Conservation (phyloP, 2,888 invertebrate species). For the Bellardia bayeri region DNA sequence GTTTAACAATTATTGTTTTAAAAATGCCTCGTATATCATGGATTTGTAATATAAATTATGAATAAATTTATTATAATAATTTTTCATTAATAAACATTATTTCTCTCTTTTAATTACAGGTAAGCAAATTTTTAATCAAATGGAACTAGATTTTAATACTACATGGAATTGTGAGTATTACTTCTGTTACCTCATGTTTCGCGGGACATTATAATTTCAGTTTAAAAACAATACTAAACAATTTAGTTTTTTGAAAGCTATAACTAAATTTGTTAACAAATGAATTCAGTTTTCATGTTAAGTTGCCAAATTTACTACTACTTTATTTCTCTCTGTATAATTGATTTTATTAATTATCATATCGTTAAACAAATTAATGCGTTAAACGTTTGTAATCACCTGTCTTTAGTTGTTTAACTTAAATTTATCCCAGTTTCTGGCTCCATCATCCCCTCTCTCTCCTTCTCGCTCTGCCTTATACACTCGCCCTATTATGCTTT, state of each 20-base stretch:
- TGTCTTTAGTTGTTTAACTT: not conserved
- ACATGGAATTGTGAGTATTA: constrained; percentile 13
- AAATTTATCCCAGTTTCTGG: not conserved
- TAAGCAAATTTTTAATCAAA: not conserved
- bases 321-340: constrained; percentile 7
- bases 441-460: not conserved
- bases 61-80: too few relatives aligned
- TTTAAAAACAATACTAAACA: too few relatives aligned
- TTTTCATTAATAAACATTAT: too few relatives aligned
- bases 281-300: too few relatives aligned
- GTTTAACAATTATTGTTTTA: too few relatives aligned
- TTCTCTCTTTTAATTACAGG: constrained; percentile 39
- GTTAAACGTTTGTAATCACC: not conserved
- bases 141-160: not conserved
- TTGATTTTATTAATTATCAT: constrained; percentile 10
- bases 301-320: too few relatives aligned
- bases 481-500: not conserved
- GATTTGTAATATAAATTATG: too few relatives aligned
- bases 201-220: too few relatives aligned
- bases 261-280: too few relatives aligned
- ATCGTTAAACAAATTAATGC: not conserved
- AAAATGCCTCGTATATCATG: too few relatives aligned
- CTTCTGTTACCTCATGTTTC: too few relatives aligned
- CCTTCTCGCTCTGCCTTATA: not conserved
- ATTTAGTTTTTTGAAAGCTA: too few relatives aligned